A percentile compares a stretch with the other conserved stretches of the same genome.
Conservation (phyloP, 2,888 invertebrate genomes). For the Ophion obscuratus region DNA sequence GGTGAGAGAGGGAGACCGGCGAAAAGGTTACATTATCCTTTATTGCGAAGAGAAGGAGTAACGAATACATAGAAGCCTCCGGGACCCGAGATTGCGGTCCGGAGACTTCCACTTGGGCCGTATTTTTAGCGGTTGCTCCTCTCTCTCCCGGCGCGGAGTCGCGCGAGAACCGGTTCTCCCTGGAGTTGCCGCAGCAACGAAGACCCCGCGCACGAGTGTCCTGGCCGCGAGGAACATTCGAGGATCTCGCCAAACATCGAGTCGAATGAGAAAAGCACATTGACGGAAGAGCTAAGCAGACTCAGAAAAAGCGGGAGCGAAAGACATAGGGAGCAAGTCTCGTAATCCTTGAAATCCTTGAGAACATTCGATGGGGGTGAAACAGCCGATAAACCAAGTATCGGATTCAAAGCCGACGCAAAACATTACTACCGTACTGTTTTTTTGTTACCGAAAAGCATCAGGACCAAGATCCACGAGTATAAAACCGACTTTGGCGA, state of each 20-base stretch:
- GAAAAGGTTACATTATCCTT: conserved; percentile 33
- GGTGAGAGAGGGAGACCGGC: conserved; percentile 10
- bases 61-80: conserved; percentile 16
- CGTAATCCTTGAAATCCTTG: background rate
- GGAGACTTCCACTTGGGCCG: conserved; percentile 42
- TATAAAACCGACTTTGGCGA: background rate
- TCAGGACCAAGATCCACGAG: background rate
- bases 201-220: conserved; percentile 56
- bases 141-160: conserved; percentile 39
- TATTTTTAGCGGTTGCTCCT: conserved; percentile 72
- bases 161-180: conserved; percentile 68
- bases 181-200: conserved; percentile 70
- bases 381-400: background rate
- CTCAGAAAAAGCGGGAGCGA: conserved; percentile 11
- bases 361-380: background rate
- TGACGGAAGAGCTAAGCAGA: background rate
- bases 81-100: conserved; percentile 20
- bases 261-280: conserved; percentile 11
- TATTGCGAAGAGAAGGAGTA: conserved; percentile 27
- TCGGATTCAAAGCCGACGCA: background rate
- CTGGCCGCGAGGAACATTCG: conserved; percentile 46
- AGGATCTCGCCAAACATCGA: conserved; percentile 32
- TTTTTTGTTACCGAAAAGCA: background rate
- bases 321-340: conserved; percentile 44
- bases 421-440: background rate